Evolutionary conservation across 2,113 vertebrate species (phyloP).

Genomic region (Anarrhichthys ocellatus): DNA sequence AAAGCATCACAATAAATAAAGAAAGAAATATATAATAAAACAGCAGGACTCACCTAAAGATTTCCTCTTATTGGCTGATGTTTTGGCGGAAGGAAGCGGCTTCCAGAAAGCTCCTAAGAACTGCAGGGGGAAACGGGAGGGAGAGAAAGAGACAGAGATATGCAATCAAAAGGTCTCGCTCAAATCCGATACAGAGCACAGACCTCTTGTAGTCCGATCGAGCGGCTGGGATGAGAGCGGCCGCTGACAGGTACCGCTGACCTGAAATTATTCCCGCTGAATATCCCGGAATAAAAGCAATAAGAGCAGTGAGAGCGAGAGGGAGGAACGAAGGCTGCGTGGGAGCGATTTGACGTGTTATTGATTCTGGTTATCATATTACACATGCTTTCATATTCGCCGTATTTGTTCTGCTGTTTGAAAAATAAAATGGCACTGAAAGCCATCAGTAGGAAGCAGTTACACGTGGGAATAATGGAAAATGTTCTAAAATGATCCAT

Average conservation of each 20-base stretch:
- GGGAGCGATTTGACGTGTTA: constrained; percentile 46
- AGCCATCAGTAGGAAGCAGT: background rate
- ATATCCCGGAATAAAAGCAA: constrained; percentile 62
- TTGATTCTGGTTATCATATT: constrained; percentile 71
- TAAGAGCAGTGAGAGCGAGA: constrained; percentile 15
- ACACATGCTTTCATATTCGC: constrained; percentile 56
- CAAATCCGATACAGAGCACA: constrained; percentile 72
- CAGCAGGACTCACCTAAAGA: constrained; percentile 83
- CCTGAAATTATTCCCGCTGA: constrained; percentile 60
- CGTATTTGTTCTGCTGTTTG: background rate
- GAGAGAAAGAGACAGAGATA: constrained; percentile 53
- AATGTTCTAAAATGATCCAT: background rate
- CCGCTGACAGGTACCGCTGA: constrained; percentile 66
- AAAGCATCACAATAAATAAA: background rate
- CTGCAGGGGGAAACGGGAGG: constrained; percentile 54
- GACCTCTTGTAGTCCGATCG: constrained; percentile 69
- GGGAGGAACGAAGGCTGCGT: constrained; percentile 25
- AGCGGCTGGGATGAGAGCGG: constrained; percentile 49
- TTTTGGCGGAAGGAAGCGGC: constrained; percentile 69
- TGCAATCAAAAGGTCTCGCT: constrained; percentile 67
- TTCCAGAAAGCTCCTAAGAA: constrained; percentile 75
- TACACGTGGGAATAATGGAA: background rate
- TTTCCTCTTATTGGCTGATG: constrained; percentile 75
- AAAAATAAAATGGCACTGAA: background rate
- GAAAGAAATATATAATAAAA: constrained; percentile 1